Evolutionary conservation across 2,888 invertebrate species (phyloP).

Genomic region (Morpho helenor): DNA sequence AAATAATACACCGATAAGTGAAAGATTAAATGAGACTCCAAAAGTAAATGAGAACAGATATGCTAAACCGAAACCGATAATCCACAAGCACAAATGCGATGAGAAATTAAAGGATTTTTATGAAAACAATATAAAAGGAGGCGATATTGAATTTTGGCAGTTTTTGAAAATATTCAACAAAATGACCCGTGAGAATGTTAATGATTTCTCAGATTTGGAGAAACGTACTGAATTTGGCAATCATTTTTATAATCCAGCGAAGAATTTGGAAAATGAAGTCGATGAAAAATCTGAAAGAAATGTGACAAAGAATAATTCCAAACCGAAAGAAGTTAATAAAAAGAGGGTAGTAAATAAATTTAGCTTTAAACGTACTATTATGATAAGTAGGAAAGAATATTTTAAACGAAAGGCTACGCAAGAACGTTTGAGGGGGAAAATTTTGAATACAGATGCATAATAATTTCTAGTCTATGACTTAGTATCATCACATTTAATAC

Average conservation of each 20-base stretch:
- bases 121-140: constrained; percentile 53
- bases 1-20: constrained; percentile 3
- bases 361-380: constrained; percentile 32
- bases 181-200: constrained; percentile 52
- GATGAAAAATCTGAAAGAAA: background rate
- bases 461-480: too few relatives aligned
- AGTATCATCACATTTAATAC: background rate
- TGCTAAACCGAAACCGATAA: constrained; percentile 50
- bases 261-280: background rate
- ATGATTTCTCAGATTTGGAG: constrained; percentile 52
- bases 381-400: constrained; percentile 42
- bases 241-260: constrained; percentile 26
- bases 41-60: constrained; percentile 31
- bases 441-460: background rate
- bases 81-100: constrained; percentile 58
- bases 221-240: constrained; percentile 49
- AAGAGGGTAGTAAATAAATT: constrained; percentile 7
- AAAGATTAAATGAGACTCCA: background rate
- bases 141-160: constrained; percentile 65
- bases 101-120: constrained; percentile 54
- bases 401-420: constrained; percentile 35
- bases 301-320: background rate
- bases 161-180: constrained; percentile 65
- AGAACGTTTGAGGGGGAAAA: constrained; percentile 31
- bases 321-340: background rate